A percentile compares a stretch with the other conserved stretches of the same genome.
Conservation (phyloP, 2,113 vertebrate species). For the Morone saxatilis region DNA sequence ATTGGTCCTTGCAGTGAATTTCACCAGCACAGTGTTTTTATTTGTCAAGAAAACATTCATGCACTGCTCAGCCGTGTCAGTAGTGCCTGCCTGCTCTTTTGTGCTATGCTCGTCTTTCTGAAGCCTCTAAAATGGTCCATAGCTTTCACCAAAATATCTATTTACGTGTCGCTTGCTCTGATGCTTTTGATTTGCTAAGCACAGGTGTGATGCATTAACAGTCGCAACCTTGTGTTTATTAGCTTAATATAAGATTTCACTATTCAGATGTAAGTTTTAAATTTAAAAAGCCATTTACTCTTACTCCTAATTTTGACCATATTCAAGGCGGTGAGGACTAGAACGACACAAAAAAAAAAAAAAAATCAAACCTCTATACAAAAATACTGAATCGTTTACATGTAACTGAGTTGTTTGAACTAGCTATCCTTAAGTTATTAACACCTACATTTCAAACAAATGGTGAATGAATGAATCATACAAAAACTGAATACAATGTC, state of each 20-base stretch:
- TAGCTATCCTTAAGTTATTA: background rate
- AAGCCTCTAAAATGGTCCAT: constrained; percentile 15
- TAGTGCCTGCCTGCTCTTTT: constrained; percentile 17
- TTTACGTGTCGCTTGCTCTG: background rate
- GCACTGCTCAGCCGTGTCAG: constrained; percentile 66
- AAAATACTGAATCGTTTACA: background rate
- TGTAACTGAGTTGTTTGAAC: background rate
- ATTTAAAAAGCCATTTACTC: background rate
- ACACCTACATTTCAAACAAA: background rate
- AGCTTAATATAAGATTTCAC: background rate
- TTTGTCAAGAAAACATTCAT: constrained; percentile 80
- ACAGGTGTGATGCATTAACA: background rate
- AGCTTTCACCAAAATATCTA: constrained; percentile 1
- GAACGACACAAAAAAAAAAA: background rate
- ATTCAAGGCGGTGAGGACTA: background rate
- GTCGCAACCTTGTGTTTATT: background rate
- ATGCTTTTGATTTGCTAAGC: constrained; percentile 17
- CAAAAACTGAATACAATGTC: background rate
- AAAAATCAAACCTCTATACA: background rate
- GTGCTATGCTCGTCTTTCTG: background rate
- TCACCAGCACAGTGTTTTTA: constrained; percentile 60
- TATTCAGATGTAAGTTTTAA: background rate
- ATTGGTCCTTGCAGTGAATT: constrained; percentile 74
- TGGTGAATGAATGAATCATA: background rate
- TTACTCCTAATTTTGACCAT: background rate